Percentiles rank a stretch among this genome's conserved stretches.
Conservation (phyloP, 1,140 invertebrate genomes). For the Mizuhopecten yessoensis region DNA sequence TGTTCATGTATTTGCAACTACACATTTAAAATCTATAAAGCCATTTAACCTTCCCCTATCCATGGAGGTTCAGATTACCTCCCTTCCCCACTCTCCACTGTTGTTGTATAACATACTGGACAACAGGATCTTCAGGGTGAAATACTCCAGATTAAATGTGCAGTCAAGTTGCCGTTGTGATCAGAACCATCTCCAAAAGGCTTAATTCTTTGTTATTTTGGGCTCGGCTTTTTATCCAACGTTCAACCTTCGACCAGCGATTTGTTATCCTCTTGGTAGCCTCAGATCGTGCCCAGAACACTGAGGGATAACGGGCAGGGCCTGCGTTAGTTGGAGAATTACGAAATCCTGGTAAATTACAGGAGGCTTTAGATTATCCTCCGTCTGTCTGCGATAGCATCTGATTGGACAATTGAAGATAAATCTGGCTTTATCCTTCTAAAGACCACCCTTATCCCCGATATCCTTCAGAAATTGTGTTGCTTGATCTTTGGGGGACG, state of each 20-base stretch:
- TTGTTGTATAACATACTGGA: background rate
- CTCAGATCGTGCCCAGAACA: background rate
- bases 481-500: constrained; percentile 23
- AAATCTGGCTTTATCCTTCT: background rate
- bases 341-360: constrained; percentile 33
- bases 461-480: constrained; percentile 27
- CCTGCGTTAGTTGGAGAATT: background rate
- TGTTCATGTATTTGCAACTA: too few relatives aligned
- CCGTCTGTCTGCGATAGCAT: constrained; percentile 23
- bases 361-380: constrained; percentile 9
- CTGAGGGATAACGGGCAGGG: background rate
- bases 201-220: constrained; percentile 7
- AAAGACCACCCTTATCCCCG: constrained; percentile 17
- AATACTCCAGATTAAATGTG: background rate
- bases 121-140: background rate
- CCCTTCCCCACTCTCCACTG: background rate
- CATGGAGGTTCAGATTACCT: background rate
- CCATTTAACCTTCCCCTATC: background rate
- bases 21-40: background rate
- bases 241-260: constrained; percentile 8
- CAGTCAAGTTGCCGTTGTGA: background rate
- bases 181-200: background rate
- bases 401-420: constrained; percentile 38
- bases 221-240: background rate
- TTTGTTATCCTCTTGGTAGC: background rate